Evolutionary conservation across 2,888 invertebrate species (phyloP).

Genomic region (Lycophotia porphyrea): DNA sequence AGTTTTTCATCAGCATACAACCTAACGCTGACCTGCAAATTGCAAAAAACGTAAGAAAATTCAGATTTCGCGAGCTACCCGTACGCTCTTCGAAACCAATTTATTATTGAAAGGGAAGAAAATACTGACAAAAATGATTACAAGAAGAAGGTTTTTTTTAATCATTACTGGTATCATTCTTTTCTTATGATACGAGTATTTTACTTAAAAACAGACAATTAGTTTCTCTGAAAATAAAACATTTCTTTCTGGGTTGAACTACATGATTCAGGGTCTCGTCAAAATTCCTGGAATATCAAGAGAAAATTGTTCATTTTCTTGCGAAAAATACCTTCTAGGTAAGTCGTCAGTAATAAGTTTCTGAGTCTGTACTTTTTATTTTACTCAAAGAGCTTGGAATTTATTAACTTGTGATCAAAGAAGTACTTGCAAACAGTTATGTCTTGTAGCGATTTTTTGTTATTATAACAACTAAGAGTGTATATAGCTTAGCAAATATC

Average conservation of each 20-base stretch:
- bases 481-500: neutral
- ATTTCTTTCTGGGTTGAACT: slow-evolving; percentile 4
- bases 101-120: neutral
- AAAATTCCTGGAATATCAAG: slow-evolving; percentile 56
- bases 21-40: no score
- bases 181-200: neutral
- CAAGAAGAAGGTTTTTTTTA: neutral
- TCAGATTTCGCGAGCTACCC: no score
- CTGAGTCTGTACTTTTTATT: slow-evolving; percentile 28
- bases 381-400: slow-evolving; percentile 9
- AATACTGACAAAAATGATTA: neutral
- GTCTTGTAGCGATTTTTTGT: neutral
- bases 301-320: slow-evolving; percentile 56
- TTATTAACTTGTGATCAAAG: slow-evolving; percentile 3
- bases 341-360: slow-evolving; percentile 56
- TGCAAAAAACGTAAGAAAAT: no score
- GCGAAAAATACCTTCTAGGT: slow-evolving; percentile 42
- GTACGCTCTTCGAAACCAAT: neutral
- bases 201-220: neutral
- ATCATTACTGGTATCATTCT: neutral
- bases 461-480: neutral
- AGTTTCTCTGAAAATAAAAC: neutral
- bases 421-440: neutral
- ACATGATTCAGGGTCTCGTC: slow-evolving; percentile 48
- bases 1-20: no score